phyloP scores from a whole-genome alignment of 2,888 invertebrate species.

The Nipponacmea schrenckii region DNA sequence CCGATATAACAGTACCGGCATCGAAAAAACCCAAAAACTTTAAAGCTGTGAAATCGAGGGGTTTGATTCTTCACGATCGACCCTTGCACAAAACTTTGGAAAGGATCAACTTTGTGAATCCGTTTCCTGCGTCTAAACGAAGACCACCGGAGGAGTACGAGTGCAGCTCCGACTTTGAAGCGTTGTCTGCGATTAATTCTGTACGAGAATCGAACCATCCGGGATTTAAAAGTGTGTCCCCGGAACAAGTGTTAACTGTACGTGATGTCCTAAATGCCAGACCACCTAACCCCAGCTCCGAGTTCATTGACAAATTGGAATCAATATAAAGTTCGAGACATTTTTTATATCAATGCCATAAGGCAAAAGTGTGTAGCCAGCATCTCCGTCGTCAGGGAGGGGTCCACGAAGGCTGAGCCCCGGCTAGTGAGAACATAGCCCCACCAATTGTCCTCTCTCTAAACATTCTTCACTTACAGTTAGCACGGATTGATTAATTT shows the following conservation, averaged over 20 bases:
- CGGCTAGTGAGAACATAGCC: no score
- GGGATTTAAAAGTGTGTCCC: background rate
- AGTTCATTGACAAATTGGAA: no score
- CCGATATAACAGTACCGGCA: background rate
- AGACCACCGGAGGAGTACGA: background rate
- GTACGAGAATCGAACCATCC: background rate
- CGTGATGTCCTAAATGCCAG: background rate
- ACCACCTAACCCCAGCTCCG: no score
- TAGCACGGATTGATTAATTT: no score
- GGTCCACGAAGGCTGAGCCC: no score
- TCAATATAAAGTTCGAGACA: no score
- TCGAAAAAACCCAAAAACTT: background rate
- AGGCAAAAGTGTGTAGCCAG: no score
- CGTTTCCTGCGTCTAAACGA: background rate
- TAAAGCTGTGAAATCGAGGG: background rate
- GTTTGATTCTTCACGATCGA: background rate
- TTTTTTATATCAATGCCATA: no score
- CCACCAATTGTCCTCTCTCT: no score
- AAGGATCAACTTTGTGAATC: background rate
- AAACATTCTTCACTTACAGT: no score
- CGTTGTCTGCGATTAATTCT: background rate
- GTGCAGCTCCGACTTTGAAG: background rate
- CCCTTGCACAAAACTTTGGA: background rate
- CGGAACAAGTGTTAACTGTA: background rate
- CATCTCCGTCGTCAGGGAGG: no score